Conservation (phyloP, 53 echinoderm and acorn worm species). For the Patiria pectinifera region DNA sequence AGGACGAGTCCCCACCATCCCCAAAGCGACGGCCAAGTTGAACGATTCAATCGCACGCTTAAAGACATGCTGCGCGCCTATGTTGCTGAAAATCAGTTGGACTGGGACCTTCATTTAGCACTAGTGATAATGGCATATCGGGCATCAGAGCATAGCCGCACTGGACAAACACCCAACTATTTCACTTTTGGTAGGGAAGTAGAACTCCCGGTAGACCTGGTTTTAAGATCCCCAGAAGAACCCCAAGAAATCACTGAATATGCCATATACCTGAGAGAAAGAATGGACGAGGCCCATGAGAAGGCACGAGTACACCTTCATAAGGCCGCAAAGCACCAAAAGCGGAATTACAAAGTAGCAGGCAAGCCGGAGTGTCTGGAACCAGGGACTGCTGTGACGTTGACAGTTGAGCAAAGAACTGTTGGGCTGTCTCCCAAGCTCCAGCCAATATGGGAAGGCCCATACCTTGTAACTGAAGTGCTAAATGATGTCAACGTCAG, state of each 20-base stretch:
- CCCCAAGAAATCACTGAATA: not conserved
- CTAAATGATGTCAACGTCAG: not conserved
- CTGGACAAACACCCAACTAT: not conserved
- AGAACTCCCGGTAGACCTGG: constrained; percentile 17
- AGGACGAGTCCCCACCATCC: no score
- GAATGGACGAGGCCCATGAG: not conserved
- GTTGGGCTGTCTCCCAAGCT: no score
- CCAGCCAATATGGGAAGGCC: no score
- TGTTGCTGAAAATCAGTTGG: no score
- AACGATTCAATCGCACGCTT: no score
- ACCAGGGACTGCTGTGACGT: not conserved
- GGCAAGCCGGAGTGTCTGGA: no score
- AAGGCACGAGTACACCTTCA: not conserved
- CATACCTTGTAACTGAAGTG: no score
- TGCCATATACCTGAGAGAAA: not conserved
- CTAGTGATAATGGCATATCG: constrained; percentile 25
- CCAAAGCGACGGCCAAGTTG: no score
- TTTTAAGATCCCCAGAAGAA: constrained; percentile 9
- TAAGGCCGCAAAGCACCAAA: not conserved
- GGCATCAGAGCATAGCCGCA: constrained; percentile 27
- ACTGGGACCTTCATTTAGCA: constrained; percentile 34
- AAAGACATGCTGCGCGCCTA: no score
- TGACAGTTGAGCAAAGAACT: no score
- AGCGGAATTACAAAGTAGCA: not conserved
- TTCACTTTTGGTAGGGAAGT: constrained; percentile 1